These are phyloP conservation scores for Dipus sagitta DNA, from an alignment of 2,797 vertebrate species.

Conservation along the genomic window DNA sequence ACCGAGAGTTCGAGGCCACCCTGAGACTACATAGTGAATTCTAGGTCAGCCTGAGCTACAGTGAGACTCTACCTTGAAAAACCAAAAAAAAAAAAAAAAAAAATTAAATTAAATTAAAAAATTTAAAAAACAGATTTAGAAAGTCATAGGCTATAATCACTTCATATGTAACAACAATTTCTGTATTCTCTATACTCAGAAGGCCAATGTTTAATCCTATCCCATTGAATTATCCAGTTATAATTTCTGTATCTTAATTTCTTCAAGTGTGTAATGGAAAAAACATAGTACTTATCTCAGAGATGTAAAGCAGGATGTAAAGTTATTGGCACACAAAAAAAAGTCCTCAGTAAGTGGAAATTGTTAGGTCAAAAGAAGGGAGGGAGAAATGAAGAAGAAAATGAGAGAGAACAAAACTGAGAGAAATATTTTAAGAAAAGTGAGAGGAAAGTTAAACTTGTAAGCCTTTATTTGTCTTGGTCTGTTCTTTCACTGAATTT, in stretches of 20 bases:
- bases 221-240: background rate
- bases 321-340: background rate
- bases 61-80: too few relatives aligned
- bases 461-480: background rate
- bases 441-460: background rate
- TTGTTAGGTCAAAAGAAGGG: background rate
- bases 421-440: background rate
- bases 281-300: background rate
- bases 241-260: background rate
- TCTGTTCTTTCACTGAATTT: constrained; percentile 31
- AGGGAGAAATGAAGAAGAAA: background rate
- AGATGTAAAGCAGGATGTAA: background rate
- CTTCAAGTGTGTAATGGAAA: constrained; percentile 20
- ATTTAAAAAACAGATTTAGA: constrained; percentile 11
- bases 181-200: background rate
- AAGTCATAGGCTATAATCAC: background rate
- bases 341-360: background rate
- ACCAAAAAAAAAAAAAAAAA: too few relatives aligned
- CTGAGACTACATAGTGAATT: too few relatives aligned
- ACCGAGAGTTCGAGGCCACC: too few relatives aligned
- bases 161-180: background rate
- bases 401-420: constrained; percentile 18
- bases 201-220: background rate
- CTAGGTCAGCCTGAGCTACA: too few relatives aligned
- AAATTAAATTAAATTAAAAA: too few relatives aligned